Evolutionary conservation across 1,140 invertebrate genomes (phyloP), one percentile per base, ranked within the genome.

Genomic region (Sinella curviseta): DNA sequence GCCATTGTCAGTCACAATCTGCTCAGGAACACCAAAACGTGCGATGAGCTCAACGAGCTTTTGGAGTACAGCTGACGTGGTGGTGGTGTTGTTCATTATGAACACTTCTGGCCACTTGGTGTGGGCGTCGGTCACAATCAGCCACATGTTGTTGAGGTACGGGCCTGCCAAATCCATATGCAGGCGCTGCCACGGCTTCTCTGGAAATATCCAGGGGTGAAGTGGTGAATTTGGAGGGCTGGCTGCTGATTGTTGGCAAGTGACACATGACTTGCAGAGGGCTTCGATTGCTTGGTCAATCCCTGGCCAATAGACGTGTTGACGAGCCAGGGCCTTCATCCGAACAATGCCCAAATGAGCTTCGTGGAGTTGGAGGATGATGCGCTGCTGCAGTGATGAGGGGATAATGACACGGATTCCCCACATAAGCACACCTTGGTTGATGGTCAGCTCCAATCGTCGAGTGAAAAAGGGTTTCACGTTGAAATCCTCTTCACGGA

Each of bases 251-350:
- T n/a, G n/a, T n/a, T n/a, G n/a, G n/a, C n/a, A n/a, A n/a, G n/a
- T n/a, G n/a, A n/a, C n/a, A n/a, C n/a, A n/a, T n/a, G n/a, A n/a
- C n/a, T 8, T 73, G 80, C 79, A 34, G 75, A 77, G 39, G 20
- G 26, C 33, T 24, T 24, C 16, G 34, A 54, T 48, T 57, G 31
- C 55, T 36, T 33, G 34, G 85, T 84, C 84, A 85, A 89, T 84
- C 81, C 84, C 20, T n/a, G n/a, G n/a, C n/a, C n/a, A n/a, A n/a
- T n/a, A n/a, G n/a, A 87, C 77, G 80, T 87, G 84, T 54, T 36
- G 77, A 48, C 86, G 26, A 1, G 87, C 87, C 4, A 87, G 74
- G 0, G 84, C 80, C 84, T 89, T 90, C 86, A 88, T 89, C 81
- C 86, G 85, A 54, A 85, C 84, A 12, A 88, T 84, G 1, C 88